Percentiles rank a stretch among this genome's conserved stretches.
These are phyloP conservation scores for Chunga burmeisteri DNA, from an alignment of 2,113 vertebrate species.

Conservation along the genomic window DNA sequence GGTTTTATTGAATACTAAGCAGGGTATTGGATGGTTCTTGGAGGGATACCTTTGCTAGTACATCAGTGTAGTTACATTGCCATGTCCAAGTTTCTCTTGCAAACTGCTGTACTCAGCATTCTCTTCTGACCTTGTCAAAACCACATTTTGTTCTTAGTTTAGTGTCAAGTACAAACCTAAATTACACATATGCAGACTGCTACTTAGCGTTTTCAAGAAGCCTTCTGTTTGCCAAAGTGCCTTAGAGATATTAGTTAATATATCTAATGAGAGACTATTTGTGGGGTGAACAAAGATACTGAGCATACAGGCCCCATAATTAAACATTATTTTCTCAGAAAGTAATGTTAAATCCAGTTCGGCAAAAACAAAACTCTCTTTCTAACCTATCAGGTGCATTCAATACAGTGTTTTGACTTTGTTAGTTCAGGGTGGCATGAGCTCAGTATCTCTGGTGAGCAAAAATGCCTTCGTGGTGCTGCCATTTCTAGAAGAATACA, in stretches of 20 bases:
- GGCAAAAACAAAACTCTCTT: not conserved
- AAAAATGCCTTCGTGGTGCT: not conserved
- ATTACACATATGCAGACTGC: not conserved
- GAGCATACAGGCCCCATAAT: not conserved
- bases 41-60: not conserved
- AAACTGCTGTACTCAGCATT: not conserved
- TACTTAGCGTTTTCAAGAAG: not conserved
- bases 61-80: not conserved
- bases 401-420: not conserved
- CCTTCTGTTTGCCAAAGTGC: not conserved
- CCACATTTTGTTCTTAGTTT: not conserved
- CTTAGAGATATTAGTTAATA: not conserved
- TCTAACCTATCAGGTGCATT: not conserved
- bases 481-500: not conserved
- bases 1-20: conserved; percentile 19
- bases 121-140: not conserved
- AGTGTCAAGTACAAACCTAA: not conserved
- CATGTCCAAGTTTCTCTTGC: not conserved
- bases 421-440: rapidly evolving
- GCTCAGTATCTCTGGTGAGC: not conserved
- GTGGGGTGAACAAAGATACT: not conserved
- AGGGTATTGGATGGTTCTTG: not conserved
- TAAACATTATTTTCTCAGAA: not conserved
- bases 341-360: not conserved
- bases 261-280: not conserved